Conservation (phyloP, 2,797 vertebrate species). For the Garrulus glandarius region DNA sequence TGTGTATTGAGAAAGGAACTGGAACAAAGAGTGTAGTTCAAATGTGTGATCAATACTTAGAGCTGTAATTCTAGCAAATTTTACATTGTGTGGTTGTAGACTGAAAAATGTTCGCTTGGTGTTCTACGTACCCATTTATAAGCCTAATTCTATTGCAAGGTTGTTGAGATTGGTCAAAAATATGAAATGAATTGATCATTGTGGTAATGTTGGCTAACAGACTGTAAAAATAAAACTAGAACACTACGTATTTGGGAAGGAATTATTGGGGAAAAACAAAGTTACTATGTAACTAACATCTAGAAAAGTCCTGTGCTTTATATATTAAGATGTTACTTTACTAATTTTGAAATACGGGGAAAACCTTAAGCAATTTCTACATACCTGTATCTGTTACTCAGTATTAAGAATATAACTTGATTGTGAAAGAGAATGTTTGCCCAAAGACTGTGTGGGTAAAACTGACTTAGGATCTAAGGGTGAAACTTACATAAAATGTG, state of each 20-base stretch:
- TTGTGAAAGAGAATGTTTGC: neutral
- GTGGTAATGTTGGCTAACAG: neutral
- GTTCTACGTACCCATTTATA: neutral
- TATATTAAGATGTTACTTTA: neutral
- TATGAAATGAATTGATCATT: neutral
- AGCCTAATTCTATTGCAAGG: neutral
- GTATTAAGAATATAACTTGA: neutral
- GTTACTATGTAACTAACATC: neutral
- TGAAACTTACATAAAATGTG: neutral
- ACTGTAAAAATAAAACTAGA: neutral
- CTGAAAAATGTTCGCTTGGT: neutral
- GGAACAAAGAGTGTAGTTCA: neutral
- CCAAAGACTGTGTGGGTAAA: neutral
- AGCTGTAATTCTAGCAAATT: neutral
- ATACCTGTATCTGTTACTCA: neutral
- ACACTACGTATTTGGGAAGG: neutral
- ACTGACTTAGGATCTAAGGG: neutral
- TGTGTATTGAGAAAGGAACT: neutral
- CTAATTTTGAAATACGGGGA: neutral
- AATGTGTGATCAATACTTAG: neutral
- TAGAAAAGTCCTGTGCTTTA: neutral
- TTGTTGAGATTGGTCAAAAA: neutral
- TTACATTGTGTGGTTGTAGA: neutral
- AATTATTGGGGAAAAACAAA: neutral
- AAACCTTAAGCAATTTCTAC: neutral